Conservation (phyloP, 1,140 invertebrate genomes). For the Caenorhabditis tropicalis region DNA sequence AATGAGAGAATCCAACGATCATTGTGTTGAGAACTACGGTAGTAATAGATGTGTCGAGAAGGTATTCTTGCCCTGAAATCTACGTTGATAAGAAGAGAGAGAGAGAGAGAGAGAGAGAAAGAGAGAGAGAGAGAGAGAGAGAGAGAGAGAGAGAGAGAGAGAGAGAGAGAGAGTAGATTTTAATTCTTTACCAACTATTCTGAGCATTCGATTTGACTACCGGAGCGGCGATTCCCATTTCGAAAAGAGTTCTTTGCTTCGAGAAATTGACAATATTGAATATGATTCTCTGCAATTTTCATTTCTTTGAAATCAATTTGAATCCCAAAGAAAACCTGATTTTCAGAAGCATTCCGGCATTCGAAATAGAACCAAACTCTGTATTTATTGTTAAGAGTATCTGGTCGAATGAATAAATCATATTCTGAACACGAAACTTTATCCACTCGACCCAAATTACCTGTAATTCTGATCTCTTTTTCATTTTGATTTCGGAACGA, state of each 20-base stretch:
- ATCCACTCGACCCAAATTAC: constrained; percentile 92
- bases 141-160: constrained; percentile 55
- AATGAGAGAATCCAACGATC: constrained; percentile 92
- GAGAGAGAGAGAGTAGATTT: background rate
- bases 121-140: background rate
- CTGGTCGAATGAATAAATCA: constrained; percentile 92
- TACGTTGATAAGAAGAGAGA: constrained; percentile 59
- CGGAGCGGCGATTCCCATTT: constrained; percentile 88
- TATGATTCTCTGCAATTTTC: constrained; percentile 81
- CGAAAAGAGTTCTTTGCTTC: constrained; percentile 86
- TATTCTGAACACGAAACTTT: constrained; percentile 92
- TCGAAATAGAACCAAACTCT: constrained; percentile 98
- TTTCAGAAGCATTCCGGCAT: constrained; percentile 90
- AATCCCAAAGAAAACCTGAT: constrained; percentile 81
- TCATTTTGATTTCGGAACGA: constrained; percentile 46
- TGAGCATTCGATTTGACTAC: constrained; percentile 74
- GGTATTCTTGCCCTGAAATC: constrained; percentile 82
- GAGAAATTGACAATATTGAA: constrained; percentile 97
- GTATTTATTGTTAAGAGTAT: constrained; percentile 90
- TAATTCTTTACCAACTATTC: constrained; percentile 54
- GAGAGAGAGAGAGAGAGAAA: background rate
- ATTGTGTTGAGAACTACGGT: constrained; percentile 86
- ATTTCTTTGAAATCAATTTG: background rate
- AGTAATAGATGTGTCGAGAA: constrained; percentile 88
- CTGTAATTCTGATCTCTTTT: constrained; percentile 73